Evolutionary conservation across 2,113 vertebrate species (phyloP).

Genomic region (Porphyrio hochstetteri): DNA sequence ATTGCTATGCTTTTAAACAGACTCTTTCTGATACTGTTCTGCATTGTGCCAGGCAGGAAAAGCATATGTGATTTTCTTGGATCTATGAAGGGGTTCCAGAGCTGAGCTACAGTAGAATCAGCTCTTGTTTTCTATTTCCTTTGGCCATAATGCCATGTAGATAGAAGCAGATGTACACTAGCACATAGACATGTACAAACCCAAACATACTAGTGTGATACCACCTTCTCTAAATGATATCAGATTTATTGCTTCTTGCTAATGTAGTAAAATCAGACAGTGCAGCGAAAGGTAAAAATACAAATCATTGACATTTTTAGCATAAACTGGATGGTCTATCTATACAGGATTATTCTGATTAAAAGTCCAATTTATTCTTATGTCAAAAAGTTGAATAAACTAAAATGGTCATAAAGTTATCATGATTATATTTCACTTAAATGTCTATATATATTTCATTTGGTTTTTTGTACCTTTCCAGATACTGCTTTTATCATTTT

Average conservation of each 20-base stretch:
- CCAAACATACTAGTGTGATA: neutral
- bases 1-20: neutral
- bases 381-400: neutral
- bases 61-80: neutral
- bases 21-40: neutral
- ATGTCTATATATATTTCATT: neutral
- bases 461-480: neutral
- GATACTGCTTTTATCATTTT: neutral
- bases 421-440: neutral
- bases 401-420: neutral
- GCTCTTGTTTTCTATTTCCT: neutral
- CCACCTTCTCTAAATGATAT: neutral
- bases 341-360: neutral
- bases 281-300: neutral
- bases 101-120: neutral
- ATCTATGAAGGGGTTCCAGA: neutral
- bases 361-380: neutral
- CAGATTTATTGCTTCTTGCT: neutral
- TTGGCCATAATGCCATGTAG: neutral
- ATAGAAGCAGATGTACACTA: neutral
- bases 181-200: neutral
- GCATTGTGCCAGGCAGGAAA: neutral
- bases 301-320: neutral
- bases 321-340: neutral
- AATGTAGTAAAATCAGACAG: neutral